Percentiles rank a stretch among this genome's conserved stretches.
Evolutionary conservation across 2,888 invertebrate genomes (phyloP).

Genomic region (Eurytoma californica): DNA sequence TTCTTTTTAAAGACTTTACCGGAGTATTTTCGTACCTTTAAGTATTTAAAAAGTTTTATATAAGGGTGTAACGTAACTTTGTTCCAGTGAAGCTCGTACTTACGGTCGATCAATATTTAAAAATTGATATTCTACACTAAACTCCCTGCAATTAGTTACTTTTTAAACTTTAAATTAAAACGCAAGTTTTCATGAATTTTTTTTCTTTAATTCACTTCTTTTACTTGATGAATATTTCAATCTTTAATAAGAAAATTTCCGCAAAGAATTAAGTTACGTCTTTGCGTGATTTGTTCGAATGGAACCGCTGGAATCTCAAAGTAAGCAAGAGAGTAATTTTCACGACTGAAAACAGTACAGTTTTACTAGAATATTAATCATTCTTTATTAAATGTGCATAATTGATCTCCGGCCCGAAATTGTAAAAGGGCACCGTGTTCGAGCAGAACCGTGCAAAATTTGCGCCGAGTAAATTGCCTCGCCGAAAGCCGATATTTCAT

Average conservation of each 20-base stretch:
- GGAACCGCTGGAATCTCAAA: background rate
- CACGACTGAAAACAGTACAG: background rate
- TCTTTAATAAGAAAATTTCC: background rate
- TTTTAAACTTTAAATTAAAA: too few species aligned
- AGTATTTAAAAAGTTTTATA: constrained; percentile 1
- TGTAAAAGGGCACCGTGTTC: constrained; percentile 5
- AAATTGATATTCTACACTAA: too few species aligned
- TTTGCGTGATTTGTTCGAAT: background rate
- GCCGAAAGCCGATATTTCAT: constrained; percentile 31
- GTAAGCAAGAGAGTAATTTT: constrained; percentile 25
- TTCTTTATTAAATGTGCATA: constrained; percentile 24
- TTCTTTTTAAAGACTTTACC: constrained; percentile 34
- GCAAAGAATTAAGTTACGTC: background rate
- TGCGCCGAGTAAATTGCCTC: constrained; percentile 1
- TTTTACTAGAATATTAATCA: constrained; percentile 36
- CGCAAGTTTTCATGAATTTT: too few species aligned
- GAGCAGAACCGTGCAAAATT: constrained; percentile 3
- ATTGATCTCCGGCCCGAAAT: constrained; percentile 17
- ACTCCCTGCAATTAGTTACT: too few species aligned
- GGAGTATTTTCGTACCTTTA: constrained; percentile 5
- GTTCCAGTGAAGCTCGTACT: background rate
- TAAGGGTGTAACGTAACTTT: constrained; percentile 6
- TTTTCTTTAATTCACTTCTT: too few species aligned
- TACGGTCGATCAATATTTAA: background rate
- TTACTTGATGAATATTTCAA: background rate